Conservation (phyloP, 1,140 invertebrate species). For the Dreissena polymorpha region DNA sequence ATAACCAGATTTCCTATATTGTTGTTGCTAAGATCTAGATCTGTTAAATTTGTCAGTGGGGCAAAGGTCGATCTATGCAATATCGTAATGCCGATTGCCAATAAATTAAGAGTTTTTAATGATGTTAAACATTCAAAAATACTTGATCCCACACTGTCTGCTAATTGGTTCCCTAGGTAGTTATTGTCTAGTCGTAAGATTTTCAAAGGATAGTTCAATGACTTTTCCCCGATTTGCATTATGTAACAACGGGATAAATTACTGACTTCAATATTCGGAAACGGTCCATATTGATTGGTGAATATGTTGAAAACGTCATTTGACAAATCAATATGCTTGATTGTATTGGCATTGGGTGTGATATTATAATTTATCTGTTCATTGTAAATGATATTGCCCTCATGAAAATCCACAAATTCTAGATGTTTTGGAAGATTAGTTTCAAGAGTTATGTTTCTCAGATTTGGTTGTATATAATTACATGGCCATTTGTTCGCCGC, state of each 20-base stretch:
- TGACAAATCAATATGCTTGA: slow-evolving; percentile 24
- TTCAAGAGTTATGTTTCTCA: not conserved
- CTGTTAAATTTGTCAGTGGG: not conserved
- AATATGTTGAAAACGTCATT: too few relatives aligned
- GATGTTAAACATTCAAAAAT: too few relatives aligned
- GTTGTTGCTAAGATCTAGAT: slow-evolving; percentile 31
- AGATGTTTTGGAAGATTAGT: slow-evolving; percentile 3
- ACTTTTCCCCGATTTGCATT: not conserved
- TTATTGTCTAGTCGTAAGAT: slow-evolving; percentile 32
- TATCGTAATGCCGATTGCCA: too few relatives aligned
- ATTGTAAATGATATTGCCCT: slow-evolving; percentile 8
- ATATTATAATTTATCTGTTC: not conserved
- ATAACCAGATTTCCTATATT: slow-evolving; percentile 3
- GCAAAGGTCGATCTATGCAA: not conserved
- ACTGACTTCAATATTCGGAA: too few relatives aligned
- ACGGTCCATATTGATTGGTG: too few relatives aligned
- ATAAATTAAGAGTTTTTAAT: too few relatives aligned
- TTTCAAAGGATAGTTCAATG: not conserved
- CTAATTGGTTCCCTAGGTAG: slow-evolving; percentile 8
- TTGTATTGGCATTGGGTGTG: not conserved
- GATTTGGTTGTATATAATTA: not conserved
- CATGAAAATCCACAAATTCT: too few relatives aligned
- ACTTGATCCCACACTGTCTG: not conserved
- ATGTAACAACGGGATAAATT: too few relatives aligned
- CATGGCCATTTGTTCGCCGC: not conserved